phyloP scores from a whole-genome alignment of 1,140 invertebrate species.

The Andrena cerasifolii region DNA sequence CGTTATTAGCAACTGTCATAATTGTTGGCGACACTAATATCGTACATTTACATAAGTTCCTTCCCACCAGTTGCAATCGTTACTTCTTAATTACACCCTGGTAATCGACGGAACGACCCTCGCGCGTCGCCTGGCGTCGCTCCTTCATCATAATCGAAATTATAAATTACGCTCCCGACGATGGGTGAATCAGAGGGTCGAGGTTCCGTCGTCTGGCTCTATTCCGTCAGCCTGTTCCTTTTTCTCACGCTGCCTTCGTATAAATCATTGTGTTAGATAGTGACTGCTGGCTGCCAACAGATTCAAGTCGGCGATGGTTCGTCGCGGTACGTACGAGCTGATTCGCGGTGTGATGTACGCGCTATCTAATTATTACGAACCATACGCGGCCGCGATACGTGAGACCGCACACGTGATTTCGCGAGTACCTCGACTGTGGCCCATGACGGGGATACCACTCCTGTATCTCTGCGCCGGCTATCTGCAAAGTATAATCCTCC shows the following conservation, averaged over 20 bases:
- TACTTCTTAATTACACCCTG: slow-evolving; percentile 10
- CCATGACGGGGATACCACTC: background rate
- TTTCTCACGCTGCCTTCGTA: slow-evolving; percentile 48
- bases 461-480: slow-evolving; percentile 16
- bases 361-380: slow-evolving; percentile 50
- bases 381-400: background rate
- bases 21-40: background rate
- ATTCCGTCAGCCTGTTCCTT: background rate
- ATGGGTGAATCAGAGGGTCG: slow-evolving; percentile 33
- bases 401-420: slow-evolving; percentile 1
- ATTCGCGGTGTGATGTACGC: slow-evolving; percentile 18
- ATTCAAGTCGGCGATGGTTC: background rate
- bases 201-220: slow-evolving; percentile 30
- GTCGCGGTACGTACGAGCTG: background rate
- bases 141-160: background rate
- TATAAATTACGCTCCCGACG: slow-evolving; percentile 13
- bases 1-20: slow-evolving; percentile 18
- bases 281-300: slow-evolving; percentile 11
- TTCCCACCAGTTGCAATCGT: background rate
- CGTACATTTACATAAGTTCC: slow-evolving; percentile 32
- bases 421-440: background rate
- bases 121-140: background rate
- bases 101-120: slow-evolving; percentile 16
- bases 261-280: slow-evolving; percentile 49
- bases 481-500: slow-evolving; percentile 52